Conservation (phyloP, 2,113 vertebrate species). For the Neopipo cinnamomea region DNA sequence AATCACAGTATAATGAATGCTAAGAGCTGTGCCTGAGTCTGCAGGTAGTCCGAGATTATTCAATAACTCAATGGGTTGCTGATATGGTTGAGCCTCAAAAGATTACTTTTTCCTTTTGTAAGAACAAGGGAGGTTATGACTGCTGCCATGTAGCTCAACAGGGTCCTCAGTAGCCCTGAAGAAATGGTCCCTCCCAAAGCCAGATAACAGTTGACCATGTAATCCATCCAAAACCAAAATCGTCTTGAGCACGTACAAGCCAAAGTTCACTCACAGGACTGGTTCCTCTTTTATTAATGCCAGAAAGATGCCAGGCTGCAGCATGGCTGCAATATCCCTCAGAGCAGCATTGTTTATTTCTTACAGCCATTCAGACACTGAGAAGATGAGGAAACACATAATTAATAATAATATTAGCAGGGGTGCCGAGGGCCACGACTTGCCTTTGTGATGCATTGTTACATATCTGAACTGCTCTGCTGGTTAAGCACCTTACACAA, state of each 20-base stretch:
- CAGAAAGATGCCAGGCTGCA: not conserved
- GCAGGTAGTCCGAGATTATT: not conserved
- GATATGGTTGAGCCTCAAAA: not conserved
- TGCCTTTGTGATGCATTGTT: not conserved
- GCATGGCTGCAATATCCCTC: not conserved
- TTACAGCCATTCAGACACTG: not conserved
- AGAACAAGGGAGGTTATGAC: not conserved
- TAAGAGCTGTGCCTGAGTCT: not conserved
- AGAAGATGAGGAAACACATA: constrained; percentile 20
- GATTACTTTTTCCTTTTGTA: not conserved
- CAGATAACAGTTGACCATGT: not conserved
- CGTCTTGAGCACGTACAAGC: not conserved
- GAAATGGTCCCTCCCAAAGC: not conserved
- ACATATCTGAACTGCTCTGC: constrained; percentile 4
- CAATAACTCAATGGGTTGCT: not conserved
- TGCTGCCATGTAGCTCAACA: not conserved
- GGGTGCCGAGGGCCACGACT: constrained; percentile 13
- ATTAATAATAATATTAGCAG: constrained; percentile 15
- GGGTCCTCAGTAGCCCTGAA: not conserved
- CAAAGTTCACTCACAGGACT: constrained; percentile 16
- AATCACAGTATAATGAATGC: not conserved
- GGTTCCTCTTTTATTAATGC: constrained; percentile 2
- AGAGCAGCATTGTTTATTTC: constrained; percentile 17
- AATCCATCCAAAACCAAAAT: constrained; percentile 5
- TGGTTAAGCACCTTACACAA: constrained; percentile 5